phyloP scores from a whole-genome alignment of 2,113 vertebrate species.

The Zosterops borbonicus region DNA sequence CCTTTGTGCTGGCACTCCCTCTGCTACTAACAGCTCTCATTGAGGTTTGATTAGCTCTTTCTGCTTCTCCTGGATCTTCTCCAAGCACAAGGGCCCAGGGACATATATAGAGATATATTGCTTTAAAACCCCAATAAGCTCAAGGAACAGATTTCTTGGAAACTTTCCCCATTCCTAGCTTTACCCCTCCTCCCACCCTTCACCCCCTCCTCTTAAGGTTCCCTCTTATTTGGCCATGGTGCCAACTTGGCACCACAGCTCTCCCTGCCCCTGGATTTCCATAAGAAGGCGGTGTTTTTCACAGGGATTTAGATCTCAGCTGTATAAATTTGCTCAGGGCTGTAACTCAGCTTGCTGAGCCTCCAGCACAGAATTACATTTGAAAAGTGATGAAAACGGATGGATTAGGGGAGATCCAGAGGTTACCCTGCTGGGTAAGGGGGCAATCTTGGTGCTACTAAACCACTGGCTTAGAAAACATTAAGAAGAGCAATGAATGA shows the following conservation, averaged over 20 bases:
- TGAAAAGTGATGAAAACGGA: conserved; percentile 3
- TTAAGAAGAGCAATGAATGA: background rate
- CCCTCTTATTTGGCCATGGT: conserved; percentile 30
- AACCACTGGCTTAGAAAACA: background rate
- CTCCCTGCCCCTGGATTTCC: conserved; percentile 45
- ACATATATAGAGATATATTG: conserved; percentile 62
- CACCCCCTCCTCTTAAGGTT: conserved; percentile 37
- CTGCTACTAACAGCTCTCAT: conserved; percentile 42
- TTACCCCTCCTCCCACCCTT: conserved; percentile 8
- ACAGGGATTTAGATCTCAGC: conserved; percentile 56
- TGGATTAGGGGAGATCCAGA: background rate
- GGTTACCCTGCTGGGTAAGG: background rate
- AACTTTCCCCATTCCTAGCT: conserved; percentile 29
- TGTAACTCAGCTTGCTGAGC: background rate
- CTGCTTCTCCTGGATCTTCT: conserved; percentile 59
- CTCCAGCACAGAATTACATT: background rate
- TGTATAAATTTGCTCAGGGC: conserved; percentile 41
- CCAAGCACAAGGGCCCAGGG: conserved; percentile 48
- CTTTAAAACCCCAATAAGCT: conserved; percentile 50
- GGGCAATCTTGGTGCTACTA: background rate
- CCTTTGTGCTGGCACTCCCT: conserved; percentile 15
- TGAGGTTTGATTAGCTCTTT: conserved; percentile 60
- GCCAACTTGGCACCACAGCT: conserved; percentile 48
- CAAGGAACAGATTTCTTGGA: conserved; percentile 50
- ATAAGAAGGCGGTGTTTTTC: conserved; percentile 56